Conservation (phyloP, 1,140 invertebrate species). For the Meloidogyne chitwoodi region DNA sequence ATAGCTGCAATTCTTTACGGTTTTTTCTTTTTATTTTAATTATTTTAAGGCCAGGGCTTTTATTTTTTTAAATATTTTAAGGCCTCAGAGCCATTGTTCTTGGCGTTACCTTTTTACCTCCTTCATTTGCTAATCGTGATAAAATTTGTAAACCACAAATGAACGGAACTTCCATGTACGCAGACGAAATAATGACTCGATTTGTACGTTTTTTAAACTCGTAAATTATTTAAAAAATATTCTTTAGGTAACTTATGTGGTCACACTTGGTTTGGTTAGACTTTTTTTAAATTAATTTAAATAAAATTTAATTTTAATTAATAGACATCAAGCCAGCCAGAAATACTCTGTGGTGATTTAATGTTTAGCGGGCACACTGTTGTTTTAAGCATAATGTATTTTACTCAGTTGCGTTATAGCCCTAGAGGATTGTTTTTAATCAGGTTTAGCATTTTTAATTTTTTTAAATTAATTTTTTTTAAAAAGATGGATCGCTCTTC, state of each 20-base stretch:
- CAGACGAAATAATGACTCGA: conserved; percentile 50
- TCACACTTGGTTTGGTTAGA: conserved; percentile 50
- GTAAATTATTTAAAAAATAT: not conserved
- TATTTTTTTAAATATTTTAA: conserved; percentile 7
- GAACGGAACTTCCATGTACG: conserved; percentile 54
- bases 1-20: conserved; percentile 47
- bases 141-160: conserved; percentile 57
- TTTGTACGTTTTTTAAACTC: conserved; percentile 11
- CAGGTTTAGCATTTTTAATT: conserved; percentile 16
- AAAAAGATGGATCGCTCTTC: conserved; percentile 54
- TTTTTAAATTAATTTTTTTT: conserved; percentile 13
- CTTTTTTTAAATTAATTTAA: not conserved
- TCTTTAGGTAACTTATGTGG: conserved; percentile 52
- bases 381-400: conserved; percentile 59
- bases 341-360: conserved; percentile 58
- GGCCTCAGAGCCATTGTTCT: conserved; percentile 51
- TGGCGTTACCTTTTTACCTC: conserved; percentile 56
- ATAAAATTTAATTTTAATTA: not conserved
- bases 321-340: conserved; percentile 55
- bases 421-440: conserved; percentile 49
- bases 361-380: conserved; percentile 59
- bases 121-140: conserved; percentile 56
- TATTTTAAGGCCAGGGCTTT: conserved; percentile 4
- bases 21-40: conserved; percentile 12
- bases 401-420: conserved; percentile 58